phyloP scores from a whole-genome alignment of 2,888 invertebrate species.

The Encarsia formosa region DNA sequence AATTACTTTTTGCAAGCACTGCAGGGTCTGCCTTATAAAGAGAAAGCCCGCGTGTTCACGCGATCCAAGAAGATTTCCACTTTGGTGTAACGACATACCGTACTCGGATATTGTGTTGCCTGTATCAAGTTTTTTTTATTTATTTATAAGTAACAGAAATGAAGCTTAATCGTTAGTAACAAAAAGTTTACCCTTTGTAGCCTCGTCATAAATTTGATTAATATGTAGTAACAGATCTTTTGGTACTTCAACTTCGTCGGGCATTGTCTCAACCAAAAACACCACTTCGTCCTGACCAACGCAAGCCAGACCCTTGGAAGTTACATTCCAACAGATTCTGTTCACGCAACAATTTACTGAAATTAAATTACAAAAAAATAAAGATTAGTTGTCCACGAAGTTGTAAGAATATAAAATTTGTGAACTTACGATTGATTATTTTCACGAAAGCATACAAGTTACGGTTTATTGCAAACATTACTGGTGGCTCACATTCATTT shows the following conservation, averaged over 20 bases:
- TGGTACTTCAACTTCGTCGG: constrained; percentile 61
- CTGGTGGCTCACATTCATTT: constrained; percentile 56
- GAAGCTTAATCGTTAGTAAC: background rate
- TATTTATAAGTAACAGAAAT: background rate
- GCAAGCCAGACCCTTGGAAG: constrained; percentile 70
- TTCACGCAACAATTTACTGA: constrained; percentile 74
- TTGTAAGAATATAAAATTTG: background rate
- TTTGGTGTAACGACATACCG: constrained; percentile 63
- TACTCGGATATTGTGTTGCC: constrained; percentile 69
- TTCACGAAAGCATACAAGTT: constrained; percentile 73
- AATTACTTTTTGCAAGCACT: constrained; percentile 72
- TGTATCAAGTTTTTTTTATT: constrained; percentile 34
- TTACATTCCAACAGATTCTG: constrained; percentile 71
- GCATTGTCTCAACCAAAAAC: constrained; percentile 65
- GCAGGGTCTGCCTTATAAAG: constrained; percentile 75
- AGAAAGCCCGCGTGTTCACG: constrained; percentile 77
- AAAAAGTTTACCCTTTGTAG: constrained; percentile 55
- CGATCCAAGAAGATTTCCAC: constrained; percentile 62
- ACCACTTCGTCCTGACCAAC: constrained; percentile 82
- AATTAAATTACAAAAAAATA: constrained; percentile 35
- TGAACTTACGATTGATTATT: constrained; percentile 68
- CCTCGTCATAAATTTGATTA: constrained; percentile 67
- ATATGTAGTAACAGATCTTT: constrained; percentile 73
- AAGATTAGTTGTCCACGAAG: background rate
- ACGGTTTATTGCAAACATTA: constrained; percentile 70